These are phyloP conservation scores for Dufourea novaeangliae DNA, from an alignment of 1,140 invertebrate species.

Conservation along the genomic window DNA sequence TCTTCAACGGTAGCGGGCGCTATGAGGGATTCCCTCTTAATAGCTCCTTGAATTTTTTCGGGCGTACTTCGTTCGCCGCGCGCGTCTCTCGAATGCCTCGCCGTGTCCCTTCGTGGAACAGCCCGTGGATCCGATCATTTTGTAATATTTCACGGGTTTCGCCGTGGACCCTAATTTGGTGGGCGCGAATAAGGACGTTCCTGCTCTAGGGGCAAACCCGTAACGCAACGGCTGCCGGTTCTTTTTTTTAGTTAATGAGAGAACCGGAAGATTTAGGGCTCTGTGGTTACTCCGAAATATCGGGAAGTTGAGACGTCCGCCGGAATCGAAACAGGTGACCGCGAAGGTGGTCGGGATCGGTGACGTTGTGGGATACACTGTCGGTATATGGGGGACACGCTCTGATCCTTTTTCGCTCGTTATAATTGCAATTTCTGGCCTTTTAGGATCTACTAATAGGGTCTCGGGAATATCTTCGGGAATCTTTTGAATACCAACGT, in stretches of 20 bases:
- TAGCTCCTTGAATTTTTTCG: slow-evolving; percentile 65
- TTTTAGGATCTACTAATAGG: background rate
- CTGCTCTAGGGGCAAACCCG: slow-evolving; percentile 9
- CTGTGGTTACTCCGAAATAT: slow-evolving; percentile 36
- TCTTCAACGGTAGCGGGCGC: slow-evolving; percentile 65
- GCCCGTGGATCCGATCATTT: slow-evolving; percentile 35
- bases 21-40: slow-evolving; percentile 68
- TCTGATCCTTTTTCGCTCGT: background rate
- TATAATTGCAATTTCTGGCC: background rate
- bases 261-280: slow-evolving; percentile 27
- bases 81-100: slow-evolving; percentile 41
- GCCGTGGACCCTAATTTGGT: slow-evolving; percentile 41
- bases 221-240: slow-evolving; percentile 3
- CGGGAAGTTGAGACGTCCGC: slow-evolving; percentile 21
- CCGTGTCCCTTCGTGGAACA: slow-evolving; percentile 59
- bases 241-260: slow-evolving; percentile 42
- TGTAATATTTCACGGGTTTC: slow-evolving; percentile 57
- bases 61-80: background rate
- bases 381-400: background rate
- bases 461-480: background rate
- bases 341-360: slow-evolving; percentile 17
- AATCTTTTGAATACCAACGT: background rate
- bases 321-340: background rate
- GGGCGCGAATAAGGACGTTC: slow-evolving; percentile 52
- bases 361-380: background rate